Evolutionary conservation across 2,797 vertebrate genomes (phyloP), one percentile per base, ranked within the genome.

Genomic region (Gallinago stenura): DNA sequence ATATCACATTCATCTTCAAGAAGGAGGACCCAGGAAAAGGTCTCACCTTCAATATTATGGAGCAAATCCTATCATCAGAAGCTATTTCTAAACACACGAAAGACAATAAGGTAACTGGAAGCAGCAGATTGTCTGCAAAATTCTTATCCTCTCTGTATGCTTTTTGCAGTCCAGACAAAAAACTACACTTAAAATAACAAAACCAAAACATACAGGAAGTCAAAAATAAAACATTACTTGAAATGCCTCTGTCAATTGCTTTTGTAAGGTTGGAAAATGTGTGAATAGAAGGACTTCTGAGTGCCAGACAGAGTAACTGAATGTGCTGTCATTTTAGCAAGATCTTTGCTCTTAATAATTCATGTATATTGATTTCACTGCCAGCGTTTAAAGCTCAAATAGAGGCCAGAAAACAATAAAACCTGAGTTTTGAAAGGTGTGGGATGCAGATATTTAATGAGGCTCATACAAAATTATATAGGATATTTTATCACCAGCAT

Each of bases 331-430:
- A 75, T 69, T 77, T 93, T 81, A 83, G 9, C 19, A 95, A 77
- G 95, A 94, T 46, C 31, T 89, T 78, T 92, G 7, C 5, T 85
- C 9, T 91, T 92, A 91, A 69, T 65, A 88, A 95, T 86, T 94
- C 10, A 81, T 76, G 7, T 26, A 53, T 51, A 61, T 90, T 90
- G 56, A 78, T 83, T 89, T 81, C 10, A 1, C 31, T 76, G 58
- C 8, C 15, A 82, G 20, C n/a, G 64, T 80, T 51, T 69, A 71
- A 85, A 90, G 8, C 43, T 83, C 53, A 86, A 92, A 53, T 15
- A 79, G 28, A 62, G 11, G 12, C 4, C 78, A 33, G 14, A 72
- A 91, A 89, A 22, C 15, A 43, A 66, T 80, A 53, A 70, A 56
- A 15, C 10, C 64, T 66, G 39, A 53, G 15, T 69, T 83, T 80